Percentiles rank a stretch among this genome's conserved stretches.
phyloP scores from a whole-genome alignment of 53 echinoderm and acorn worm genomes.

The Paracentrotus lividus region DNA sequence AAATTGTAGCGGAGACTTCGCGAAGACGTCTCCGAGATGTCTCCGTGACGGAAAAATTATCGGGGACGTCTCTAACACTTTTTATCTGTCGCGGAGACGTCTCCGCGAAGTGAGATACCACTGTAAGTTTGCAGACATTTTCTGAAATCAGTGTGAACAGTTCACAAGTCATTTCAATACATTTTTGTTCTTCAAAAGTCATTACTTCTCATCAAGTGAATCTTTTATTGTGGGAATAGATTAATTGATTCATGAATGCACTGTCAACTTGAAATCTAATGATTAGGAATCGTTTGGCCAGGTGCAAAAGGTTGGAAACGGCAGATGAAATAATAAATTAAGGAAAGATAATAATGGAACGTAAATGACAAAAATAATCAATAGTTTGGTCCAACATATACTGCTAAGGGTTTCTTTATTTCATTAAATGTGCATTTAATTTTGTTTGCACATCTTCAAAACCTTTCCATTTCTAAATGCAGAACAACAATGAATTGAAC shows the following conservation, averaged over 20 bases:
- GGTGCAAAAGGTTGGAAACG: background rate
- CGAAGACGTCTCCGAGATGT: too few relatives aligned
- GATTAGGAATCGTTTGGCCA: background rate
- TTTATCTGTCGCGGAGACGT: too few relatives aligned
- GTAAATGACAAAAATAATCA: background rate
- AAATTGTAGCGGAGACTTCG: too few relatives aligned
- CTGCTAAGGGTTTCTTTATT: too few relatives aligned
- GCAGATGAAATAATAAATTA: background rate
- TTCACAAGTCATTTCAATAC: background rate
- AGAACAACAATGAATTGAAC: too few relatives aligned
- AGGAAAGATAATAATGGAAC: conserved; percentile 14
- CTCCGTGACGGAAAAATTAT: too few relatives aligned
- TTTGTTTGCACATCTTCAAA: too few relatives aligned
- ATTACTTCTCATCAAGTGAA: background rate
- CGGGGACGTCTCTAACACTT: too few relatives aligned
- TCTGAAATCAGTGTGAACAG: background rate
- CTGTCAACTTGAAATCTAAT: background rate
- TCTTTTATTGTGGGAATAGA: background rate
- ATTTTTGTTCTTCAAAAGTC: background rate
- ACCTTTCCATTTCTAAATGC: too few relatives aligned
- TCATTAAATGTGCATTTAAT: too few relatives aligned
- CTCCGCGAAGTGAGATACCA: too few relatives aligned
- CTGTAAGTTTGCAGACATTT: background rate
- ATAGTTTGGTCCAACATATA: background rate
- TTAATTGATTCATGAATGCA: background rate